These are phyloP conservation scores for Orcinus orca DNA, from an alignment of 2,113 vertebrate species.

Conservation along the genomic window DNA sequence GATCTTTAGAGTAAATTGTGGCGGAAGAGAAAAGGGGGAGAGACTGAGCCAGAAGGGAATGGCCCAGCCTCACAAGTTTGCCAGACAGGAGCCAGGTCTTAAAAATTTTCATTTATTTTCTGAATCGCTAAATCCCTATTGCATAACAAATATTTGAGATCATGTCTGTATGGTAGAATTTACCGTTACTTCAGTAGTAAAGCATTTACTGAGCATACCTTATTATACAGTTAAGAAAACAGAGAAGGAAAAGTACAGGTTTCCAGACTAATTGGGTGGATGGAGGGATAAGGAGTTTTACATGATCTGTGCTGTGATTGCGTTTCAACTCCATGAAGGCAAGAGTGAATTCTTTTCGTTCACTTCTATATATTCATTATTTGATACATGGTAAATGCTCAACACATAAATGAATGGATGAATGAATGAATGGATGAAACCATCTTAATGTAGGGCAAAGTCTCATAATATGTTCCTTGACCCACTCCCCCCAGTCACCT, in stretches of 20 bases:
- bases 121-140: neutral
- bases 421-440: neutral
- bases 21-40: neutral
- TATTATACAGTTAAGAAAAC: neutral
- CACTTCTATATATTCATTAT: neutral
- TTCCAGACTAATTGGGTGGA: neutral
- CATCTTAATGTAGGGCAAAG: neutral
- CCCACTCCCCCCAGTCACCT: neutral
- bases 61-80: neutral
- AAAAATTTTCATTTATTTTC: neutral
- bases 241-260: neutral
- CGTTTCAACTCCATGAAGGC: neutral
- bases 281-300: too few relatives aligned
- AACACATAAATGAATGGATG: neutral
- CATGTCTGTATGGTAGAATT: neutral
- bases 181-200: neutral
- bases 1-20: neutral
- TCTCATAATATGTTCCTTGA: neutral
- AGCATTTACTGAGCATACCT: neutral
- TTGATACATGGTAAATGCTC: neutral
- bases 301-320: neutral
- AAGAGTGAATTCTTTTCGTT: neutral
- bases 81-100: neutral
- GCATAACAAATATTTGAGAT: neutral
- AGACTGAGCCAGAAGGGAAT: neutral